Conservation (phyloP, 2,797 vertebrate genomes). For the Poeciliopsis presidionis region DNA sequence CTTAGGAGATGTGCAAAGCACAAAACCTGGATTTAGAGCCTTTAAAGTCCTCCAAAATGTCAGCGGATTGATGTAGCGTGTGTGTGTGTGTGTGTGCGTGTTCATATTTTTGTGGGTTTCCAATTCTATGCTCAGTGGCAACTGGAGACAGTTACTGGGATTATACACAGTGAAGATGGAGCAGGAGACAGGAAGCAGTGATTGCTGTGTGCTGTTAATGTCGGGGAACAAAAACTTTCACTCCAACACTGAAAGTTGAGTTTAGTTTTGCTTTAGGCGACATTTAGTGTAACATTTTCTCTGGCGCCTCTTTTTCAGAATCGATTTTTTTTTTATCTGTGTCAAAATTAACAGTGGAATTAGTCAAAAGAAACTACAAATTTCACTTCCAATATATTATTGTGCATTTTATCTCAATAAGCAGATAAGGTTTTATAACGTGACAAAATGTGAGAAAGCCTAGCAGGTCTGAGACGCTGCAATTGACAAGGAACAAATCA, state of each 20-base stretch:
- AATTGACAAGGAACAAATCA: neutral
- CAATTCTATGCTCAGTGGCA: slow-evolving; percentile 18
- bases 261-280: neutral
- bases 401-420: too few relatives aligned
- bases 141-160: slow-evolving; percentile 29
- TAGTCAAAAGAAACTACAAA: neutral
- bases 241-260: neutral
- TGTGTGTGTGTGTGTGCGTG: neutral
- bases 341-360: neutral
- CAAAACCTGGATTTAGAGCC: slow-evolving; percentile 40
- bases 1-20: slow-evolving; percentile 40
- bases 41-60: slow-evolving; percentile 56
- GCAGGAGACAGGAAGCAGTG: neutral
- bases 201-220: neutral
- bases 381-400: too few relatives aligned
- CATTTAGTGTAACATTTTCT: neutral
- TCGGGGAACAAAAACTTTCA: neutral
- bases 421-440: neutral
- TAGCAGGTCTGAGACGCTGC: neutral
- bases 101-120: slow-evolving; percentile 16
- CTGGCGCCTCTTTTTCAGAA: neutral
- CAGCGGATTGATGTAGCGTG: slow-evolving; percentile 23
- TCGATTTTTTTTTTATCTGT: neutral
- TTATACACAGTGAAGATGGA: slow-evolving; percentile 17
- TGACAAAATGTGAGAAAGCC: neutral